These are phyloP conservation scores for Athalia circularis DNA, from an alignment of 2,888 invertebrate genomes.

Conservation along the genomic window DNA sequence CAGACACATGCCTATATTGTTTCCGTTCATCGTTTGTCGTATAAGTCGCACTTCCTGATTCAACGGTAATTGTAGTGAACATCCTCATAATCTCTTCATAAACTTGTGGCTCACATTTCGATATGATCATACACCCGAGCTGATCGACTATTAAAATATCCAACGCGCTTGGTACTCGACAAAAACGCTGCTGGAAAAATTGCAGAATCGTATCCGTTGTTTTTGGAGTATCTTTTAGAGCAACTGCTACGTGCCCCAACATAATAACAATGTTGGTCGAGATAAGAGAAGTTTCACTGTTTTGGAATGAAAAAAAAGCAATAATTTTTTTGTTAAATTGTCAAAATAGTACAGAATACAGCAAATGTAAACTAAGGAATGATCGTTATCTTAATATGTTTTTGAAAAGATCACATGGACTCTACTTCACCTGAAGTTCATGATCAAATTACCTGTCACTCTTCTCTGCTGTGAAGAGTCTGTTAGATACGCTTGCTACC, in stretches of 20 bases:
- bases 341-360: not conserved
- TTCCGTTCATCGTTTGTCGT: constrained; percentile 76
- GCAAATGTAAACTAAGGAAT: constrained; percentile 6
- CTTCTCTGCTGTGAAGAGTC: constrained; percentile 94
- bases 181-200: constrained; percentile 97
- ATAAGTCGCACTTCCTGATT: constrained; percentile 89
- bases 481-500: constrained; percentile 96
- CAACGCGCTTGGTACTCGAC: constrained; percentile 92
- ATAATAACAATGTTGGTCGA: constrained; percentile 98
- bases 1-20: constrained; percentile 87
- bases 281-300: constrained; percentile 77
- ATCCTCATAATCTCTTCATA: constrained; percentile 98
- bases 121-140: constrained; percentile 98
- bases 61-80: constrained; percentile 96
- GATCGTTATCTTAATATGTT: not conserved
- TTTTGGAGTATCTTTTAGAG: constrained; percentile 93
- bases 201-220: constrained; percentile 96
- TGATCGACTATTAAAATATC: constrained; percentile 98
- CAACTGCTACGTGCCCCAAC: constrained; percentile 97
- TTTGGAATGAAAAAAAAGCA: not conserved
- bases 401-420: not conserved
- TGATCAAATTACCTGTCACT: constrained; percentile 81
- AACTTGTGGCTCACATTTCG: constrained; percentile 87
- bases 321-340: not conserved
- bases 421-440: not conserved